These are phyloP conservation scores for Apamea epomidion DNA, from an alignment of 2,888 invertebrate genomes.

Conservation along the genomic window DNA sequence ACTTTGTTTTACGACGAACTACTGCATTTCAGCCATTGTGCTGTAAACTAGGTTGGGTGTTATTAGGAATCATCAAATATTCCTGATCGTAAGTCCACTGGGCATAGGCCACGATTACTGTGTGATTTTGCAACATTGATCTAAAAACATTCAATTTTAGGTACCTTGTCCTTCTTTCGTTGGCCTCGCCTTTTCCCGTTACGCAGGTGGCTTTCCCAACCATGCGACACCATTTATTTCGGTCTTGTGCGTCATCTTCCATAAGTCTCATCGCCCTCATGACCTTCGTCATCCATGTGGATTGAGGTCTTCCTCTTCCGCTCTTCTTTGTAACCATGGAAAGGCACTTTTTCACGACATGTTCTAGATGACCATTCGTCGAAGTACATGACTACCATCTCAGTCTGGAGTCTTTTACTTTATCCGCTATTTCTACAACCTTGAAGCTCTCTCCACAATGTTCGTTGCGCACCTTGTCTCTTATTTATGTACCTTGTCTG, in stretches of 20 bases:
- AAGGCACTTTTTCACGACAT: not conserved
- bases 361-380: no score
- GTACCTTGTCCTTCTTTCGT: not conserved
- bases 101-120: not conserved
- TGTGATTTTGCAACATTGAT: conserved; percentile 1
- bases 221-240: not conserved
- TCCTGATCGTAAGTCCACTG: not conserved
- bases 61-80: conserved; percentile 25
- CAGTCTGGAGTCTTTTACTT: not conserved
- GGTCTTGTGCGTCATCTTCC: not conserved
- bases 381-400: no score
- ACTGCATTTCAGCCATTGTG: conserved; percentile 46
- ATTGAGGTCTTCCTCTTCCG: not conserved
- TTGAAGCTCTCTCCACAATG: not conserved
- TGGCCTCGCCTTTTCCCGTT: not conserved
- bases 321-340: not conserved
- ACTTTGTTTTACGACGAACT: conserved; percentile 54
- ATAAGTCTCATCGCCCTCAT: not conserved
- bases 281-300: not conserved
- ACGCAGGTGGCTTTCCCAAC: not conserved
- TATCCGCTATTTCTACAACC: not conserved
- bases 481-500: not conserved
- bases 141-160: not conserved
- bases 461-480: not conserved
- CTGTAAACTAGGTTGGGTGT: conserved; percentile 17